Conservation (phyloP, 2,113 vertebrate genomes). For the Peromyscus leucopus region DNA sequence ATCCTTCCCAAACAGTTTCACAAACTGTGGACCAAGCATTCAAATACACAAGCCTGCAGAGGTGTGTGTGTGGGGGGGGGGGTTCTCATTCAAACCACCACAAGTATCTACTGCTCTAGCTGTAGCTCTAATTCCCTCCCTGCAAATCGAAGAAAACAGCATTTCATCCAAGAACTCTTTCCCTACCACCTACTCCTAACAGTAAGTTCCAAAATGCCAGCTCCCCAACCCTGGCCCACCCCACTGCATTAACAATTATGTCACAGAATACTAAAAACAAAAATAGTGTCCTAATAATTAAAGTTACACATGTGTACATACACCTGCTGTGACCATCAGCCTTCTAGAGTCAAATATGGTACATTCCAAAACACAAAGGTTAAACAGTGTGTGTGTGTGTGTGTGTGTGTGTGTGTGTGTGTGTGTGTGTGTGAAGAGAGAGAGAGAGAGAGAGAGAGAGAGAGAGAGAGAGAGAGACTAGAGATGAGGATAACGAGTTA, state of each 20-base stretch:
- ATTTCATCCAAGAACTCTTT: slow-evolving; percentile 55
- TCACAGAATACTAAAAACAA: slow-evolving; percentile 22
- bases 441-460: background rate
- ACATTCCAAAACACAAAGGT: slow-evolving; percentile 31
- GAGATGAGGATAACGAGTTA: too few relatives aligned
- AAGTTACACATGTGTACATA: slow-evolving; percentile 9
- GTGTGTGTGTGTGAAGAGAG: background rate
- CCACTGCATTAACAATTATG: background rate
- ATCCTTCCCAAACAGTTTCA: background rate
- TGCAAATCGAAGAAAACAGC: slow-evolving; percentile 11
- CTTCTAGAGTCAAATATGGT: slow-evolving; percentile 39
- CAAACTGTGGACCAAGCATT: background rate
- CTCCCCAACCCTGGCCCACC: background rate
- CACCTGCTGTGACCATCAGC: slow-evolving; percentile 1
- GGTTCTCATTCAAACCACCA: background rate
- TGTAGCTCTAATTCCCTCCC: background rate
- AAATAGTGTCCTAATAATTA: slow-evolving; percentile 5
- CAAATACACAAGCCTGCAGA: background rate
- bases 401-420: background rate
- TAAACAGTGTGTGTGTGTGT: background rate
- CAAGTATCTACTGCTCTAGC: background rate
- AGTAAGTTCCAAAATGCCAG: background rate
- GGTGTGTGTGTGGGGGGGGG: too few relatives aligned
- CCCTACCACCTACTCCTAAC: background rate
- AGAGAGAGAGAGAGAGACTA: background rate